A percentile compares a stretch with the other conserved stretches of the same genome.
These are phyloP conservation scores for Odobenus rosmarus DNA, from an alignment of 2,113 vertebrate species.

Conservation along the genomic window DNA sequence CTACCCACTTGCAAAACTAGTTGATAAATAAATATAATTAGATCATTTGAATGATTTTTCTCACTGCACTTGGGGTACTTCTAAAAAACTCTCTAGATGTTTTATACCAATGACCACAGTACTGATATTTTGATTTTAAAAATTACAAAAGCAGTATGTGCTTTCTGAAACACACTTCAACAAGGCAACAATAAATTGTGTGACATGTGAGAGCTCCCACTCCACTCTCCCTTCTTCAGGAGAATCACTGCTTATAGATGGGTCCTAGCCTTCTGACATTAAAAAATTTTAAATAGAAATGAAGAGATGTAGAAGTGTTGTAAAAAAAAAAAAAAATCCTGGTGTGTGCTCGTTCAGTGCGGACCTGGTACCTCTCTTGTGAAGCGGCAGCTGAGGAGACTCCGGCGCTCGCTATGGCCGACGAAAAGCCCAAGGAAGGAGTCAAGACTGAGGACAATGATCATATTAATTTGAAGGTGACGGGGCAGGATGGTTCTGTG, in stretches of 20 bases:
- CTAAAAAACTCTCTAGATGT: background rate
- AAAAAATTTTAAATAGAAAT: slow-evolving; percentile 30
- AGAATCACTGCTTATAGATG: background rate
- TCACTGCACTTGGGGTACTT: background rate
- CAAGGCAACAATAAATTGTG: background rate
- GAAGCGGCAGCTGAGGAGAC: too few species aligned
- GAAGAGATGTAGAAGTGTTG: background rate
- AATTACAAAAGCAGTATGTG: slow-evolving; percentile 38
- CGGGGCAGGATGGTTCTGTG: too few species aligned
- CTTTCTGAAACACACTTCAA: slow-evolving; percentile 49
- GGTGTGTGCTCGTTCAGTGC: too few species aligned
- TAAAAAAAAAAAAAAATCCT: slow-evolving; percentile 5
- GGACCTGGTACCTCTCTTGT: too few species aligned
- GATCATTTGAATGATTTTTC: slow-evolving; percentile 33
- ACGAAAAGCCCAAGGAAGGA: too few species aligned
- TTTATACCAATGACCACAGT: slow-evolving; percentile 21
- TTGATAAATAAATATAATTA: slow-evolving; percentile 49
- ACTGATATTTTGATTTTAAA: background rate
- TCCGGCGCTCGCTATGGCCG: too few species aligned
- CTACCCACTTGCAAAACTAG: background rate
- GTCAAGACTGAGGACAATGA: too few species aligned
- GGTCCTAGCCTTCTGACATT: background rate
- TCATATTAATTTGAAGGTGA: too few species aligned
- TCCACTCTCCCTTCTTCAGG: background rate
- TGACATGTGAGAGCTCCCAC: slow-evolving; percentile 6